Conservation (phyloP, 2,797 vertebrate species). For the Poeciliopsis gracilis region DNA sequence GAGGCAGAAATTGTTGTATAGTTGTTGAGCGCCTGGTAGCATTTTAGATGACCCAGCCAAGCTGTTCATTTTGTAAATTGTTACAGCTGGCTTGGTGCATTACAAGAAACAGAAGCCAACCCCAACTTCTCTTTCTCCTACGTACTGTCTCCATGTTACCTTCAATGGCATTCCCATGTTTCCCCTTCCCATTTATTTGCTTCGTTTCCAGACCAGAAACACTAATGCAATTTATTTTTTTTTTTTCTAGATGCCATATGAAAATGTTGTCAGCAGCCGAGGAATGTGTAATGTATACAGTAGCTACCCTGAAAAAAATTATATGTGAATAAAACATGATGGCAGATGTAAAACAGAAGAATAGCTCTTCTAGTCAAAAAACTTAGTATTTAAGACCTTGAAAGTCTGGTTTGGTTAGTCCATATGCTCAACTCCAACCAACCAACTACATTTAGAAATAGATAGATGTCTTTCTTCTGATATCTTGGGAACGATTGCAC, state of each 20-base stretch:
- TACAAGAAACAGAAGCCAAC: slow-evolving; percentile 64
- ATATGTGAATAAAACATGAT: neutral
- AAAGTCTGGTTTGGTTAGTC: neutral
- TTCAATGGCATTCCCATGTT: slow-evolving; percentile 23
- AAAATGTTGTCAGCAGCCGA: slow-evolving; percentile 1
- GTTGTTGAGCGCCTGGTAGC: slow-evolving; percentile 75
- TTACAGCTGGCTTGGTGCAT: slow-evolving; percentile 76
- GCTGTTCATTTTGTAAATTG: slow-evolving; percentile 81
- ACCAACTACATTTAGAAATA: neutral
- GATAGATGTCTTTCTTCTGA: neutral
- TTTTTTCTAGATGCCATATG: slow-evolving; percentile 4
- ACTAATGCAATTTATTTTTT: slow-evolving; percentile 28
- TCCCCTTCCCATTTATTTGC: slow-evolving; percentile 32
- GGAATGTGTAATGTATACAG: neutral
- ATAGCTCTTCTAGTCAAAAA: neutral
- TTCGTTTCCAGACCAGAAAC: slow-evolving; percentile 19
- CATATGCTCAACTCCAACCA: neutral
- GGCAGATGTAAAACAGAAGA: neutral
- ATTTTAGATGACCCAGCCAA: slow-evolving; percentile 77
- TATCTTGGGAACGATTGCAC: neutral
- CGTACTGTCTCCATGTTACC: slow-evolving; percentile 34
- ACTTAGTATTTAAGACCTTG: neutral
- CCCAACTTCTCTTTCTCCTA: slow-evolving; percentile 14
- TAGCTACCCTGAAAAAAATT: neutral
- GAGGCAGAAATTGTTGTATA: slow-evolving; percentile 66